phyloP scores from a whole-genome alignment of 35 echinoderm and acorn worm genomes.

The Hemicentrotus pulcherrimus region DNA sequence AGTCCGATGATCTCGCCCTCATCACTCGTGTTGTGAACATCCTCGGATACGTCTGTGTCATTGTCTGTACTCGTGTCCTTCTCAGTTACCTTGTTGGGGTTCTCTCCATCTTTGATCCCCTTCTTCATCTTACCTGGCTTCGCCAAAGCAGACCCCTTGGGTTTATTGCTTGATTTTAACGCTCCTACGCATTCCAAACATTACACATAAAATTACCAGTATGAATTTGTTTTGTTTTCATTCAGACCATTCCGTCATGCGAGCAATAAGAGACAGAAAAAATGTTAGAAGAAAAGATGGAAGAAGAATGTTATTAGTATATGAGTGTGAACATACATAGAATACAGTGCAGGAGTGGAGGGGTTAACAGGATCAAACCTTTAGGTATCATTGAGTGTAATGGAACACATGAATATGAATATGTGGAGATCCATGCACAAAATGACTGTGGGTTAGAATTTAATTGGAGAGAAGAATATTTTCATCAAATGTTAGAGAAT shows the following conservation, averaged over 20 bases:
- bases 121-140: background rate
- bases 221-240: background rate
- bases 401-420: background rate
- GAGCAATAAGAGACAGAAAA: constrained; percentile 31
- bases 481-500: background rate
- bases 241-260: constrained; percentile 42
- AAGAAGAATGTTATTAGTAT: constrained; percentile 22
- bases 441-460: background rate
- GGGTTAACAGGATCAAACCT: background rate
- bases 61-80: constrained; percentile 62
- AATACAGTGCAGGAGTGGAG: background rate
- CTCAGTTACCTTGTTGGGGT: constrained; percentile 51
- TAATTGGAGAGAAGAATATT: background rate
- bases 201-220: constrained; percentile 17
- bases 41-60: constrained; percentile 43
- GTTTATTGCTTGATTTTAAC: constrained; percentile 30
- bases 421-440: background rate
- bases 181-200: constrained; percentile 12
- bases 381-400: background rate
- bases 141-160: background rate
- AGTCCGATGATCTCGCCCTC: constrained; percentile 50
- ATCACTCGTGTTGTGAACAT: background rate
- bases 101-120: constrained; percentile 39
- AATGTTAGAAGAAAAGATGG: constrained; percentile 42
- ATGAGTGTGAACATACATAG: background rate